Conservation (phyloP, 2,888 invertebrate species). For the Drosophila trichaetosa region DNA sequence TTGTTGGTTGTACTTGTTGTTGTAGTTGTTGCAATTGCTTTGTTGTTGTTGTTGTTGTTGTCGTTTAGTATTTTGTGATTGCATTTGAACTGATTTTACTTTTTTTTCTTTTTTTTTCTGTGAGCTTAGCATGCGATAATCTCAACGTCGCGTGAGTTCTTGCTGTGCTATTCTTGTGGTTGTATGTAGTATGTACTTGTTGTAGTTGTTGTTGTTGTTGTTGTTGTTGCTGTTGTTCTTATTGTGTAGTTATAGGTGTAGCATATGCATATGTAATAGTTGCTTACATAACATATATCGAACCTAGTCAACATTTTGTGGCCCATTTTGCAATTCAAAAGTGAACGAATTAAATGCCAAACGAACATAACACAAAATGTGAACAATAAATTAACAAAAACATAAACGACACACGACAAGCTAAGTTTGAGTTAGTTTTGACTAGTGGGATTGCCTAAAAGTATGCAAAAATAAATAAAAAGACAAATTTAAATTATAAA, state of each 20-base stretch:
- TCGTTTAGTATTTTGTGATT: conserved; percentile 71
- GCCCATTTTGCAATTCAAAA: conserved; percentile 51
- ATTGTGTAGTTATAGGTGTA: conserved; percentile 61
- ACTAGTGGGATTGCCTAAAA: conserved; percentile 85
- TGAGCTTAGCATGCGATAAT: conserved; percentile 75
- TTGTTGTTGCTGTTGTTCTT: conserved; percentile 39
- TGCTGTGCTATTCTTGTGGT: conserved; percentile 63
- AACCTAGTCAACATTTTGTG: conserved; percentile 27
- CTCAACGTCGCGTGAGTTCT: conserved; percentile 64
- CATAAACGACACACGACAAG: conserved; percentile 73
- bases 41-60: conserved; percentile 62
- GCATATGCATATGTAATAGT: conserved; percentile 47
- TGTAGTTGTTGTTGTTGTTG: conserved; percentile 31
- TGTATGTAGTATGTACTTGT: conserved; percentile 51
- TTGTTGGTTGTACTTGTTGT: conserved; percentile 62
- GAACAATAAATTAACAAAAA: conserved; percentile 50
- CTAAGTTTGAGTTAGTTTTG: conserved; percentile 84
- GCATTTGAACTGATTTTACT: conserved; percentile 63
- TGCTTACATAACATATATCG: conserved; percentile 53
- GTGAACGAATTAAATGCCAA: conserved; percentile 64
- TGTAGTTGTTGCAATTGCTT: conserved; percentile 72
- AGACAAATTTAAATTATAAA: conserved; percentile 52
- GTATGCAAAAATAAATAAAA: conserved; percentile 61
- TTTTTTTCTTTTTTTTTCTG: conserved; percentile 12
- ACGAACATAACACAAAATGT: conserved; percentile 69